Conservation (phyloP, 2,113 vertebrate genomes). For the Varanus salvator region DNA sequence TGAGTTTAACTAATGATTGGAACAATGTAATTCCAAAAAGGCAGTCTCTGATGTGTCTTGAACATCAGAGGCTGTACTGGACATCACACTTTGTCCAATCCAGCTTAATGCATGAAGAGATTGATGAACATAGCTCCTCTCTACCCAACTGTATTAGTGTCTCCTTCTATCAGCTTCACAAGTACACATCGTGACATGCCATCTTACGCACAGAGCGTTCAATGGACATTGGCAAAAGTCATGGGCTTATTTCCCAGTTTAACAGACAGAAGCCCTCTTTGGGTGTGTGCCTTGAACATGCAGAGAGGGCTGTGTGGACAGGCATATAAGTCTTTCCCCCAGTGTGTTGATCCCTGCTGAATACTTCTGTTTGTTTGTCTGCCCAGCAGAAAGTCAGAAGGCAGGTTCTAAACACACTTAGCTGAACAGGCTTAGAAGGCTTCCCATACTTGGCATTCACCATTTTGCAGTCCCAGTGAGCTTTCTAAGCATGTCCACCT, state of each 20-base stretch:
- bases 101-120: not conserved
- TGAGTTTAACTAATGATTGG: not conserved
- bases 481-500: not conserved
- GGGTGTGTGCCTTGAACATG: no score
- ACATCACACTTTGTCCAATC: not conserved
- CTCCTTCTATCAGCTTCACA: not conserved
- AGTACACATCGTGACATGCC: not conserved
- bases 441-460: no score
- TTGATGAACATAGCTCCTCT: not conserved
- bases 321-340: not conserved
- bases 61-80: not conserved
- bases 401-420: not conserved
- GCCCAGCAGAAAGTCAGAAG: not conserved
- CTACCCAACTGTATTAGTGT: not conserved
- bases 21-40: not conserved
- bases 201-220: not conserved
- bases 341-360: not conserved
- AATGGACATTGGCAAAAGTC: no score
- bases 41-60: not conserved
- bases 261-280: not conserved
- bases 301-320: not conserved
- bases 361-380: not conserved
- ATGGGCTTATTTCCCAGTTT: not conserved
- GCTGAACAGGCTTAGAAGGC: not conserved
- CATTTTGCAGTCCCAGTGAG: no score